Evolutionary conservation across 1,140 invertebrate genomes (phyloP).

Genomic region (Bombus turneri): DNA sequence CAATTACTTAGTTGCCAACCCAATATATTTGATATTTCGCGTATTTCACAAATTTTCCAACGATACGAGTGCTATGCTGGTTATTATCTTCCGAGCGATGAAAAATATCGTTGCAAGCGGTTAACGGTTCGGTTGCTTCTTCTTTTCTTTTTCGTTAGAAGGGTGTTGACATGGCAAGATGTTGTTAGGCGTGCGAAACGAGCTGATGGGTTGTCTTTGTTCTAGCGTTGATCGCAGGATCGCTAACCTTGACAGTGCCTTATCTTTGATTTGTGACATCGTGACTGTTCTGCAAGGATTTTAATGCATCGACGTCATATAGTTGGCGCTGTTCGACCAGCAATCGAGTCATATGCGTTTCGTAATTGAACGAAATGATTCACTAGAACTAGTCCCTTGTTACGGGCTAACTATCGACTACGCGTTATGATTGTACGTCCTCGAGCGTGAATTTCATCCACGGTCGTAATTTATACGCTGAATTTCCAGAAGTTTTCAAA

Average conservation of each 20-base stretch:
- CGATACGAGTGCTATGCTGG: too few species aligned
- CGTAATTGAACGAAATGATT: constrained; percentile 16
- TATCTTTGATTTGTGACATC: background rate
- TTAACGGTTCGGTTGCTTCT: too few species aligned
- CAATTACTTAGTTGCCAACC: too few species aligned
- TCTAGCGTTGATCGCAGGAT: background rate
- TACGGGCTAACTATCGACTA: background rate
- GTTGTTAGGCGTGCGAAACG: too few species aligned
- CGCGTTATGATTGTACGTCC: background rate
- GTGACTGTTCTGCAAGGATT: constrained; percentile 2
- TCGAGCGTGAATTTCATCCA: background rate
- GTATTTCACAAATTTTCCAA: too few species aligned
- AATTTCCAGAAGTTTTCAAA: too few species aligned
- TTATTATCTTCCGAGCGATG: too few species aligned
- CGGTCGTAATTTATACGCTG: too few species aligned
- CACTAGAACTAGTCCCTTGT: background rate
- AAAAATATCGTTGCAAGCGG: background rate
- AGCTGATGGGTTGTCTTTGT: background rate
- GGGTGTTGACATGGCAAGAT: background rate
- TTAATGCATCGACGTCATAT: background rate
- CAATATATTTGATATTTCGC: too few species aligned
- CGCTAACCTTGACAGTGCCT: constrained; percentile 10
- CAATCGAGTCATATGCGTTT: constrained; percentile 12
- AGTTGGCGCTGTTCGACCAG: background rate
- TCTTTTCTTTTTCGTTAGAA: background rate